Percentiles rank a stretch among this genome's conserved stretches.
Evolutionary conservation across 2,888 invertebrate genomes (phyloP).

Genomic region (Antheraea yamamai): DNA sequence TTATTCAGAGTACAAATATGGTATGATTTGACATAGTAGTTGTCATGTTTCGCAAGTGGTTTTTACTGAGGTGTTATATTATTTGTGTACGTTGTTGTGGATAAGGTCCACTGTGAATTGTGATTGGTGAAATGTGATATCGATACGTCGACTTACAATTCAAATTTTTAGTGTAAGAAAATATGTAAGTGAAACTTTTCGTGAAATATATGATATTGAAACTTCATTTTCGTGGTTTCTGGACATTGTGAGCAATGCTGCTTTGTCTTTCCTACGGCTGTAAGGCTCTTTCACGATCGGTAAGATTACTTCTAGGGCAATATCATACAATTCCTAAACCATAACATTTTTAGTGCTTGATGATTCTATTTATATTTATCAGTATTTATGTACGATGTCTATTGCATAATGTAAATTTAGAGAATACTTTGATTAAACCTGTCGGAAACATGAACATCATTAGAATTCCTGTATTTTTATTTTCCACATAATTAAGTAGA

Average conservation of each 20-base stretch:
- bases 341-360: not conserved
- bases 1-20: not conserved
- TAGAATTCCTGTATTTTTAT: conserved; percentile 7
- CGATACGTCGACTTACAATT: conserved; percentile 27
- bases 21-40: conserved; percentile 55
- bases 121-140: conserved; percentile 41
- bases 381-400: not conserved
- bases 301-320: conserved; percentile 32
- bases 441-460: not conserved
- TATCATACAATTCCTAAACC: not conserved
- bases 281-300: conserved; percentile 44
- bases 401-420: not conserved
- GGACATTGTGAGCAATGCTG: conserved; percentile 56
- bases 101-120: conserved; percentile 53
- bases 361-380: conserved; percentile 1
- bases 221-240: conserved; percentile 29
- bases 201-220: conserved; percentile 41
- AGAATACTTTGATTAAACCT: not conserved
- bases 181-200: conserved; percentile 30
- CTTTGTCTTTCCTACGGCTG: conserved; percentile 38
- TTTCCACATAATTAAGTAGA: not conserved
- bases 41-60: conserved; percentile 76
- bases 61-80: conserved; percentile 62
- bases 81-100: conserved; percentile 71
- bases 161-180: conserved; percentile 15